Conservation (phyloP, 2,113 vertebrate species). For the Hucho hucho region DNA sequence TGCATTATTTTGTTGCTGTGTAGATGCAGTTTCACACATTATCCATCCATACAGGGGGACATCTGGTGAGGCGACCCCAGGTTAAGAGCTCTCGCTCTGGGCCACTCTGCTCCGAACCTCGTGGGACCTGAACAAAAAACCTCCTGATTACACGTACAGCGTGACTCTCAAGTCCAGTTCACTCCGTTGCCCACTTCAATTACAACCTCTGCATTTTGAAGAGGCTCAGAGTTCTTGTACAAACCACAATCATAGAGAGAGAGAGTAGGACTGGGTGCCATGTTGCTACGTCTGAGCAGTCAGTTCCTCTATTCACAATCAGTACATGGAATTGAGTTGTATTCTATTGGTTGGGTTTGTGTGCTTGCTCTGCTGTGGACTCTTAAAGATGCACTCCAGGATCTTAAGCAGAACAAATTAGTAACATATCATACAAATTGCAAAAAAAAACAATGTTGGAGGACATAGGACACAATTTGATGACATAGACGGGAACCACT, state of each 20-base stretch:
- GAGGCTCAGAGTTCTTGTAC: slow-evolving; percentile 3
- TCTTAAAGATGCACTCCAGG: too few relatives aligned
- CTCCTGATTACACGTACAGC: not conserved
- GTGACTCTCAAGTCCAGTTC: not conserved
- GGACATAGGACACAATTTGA: too few relatives aligned
- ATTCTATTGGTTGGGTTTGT: not conserved
- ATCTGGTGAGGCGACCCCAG: not conserved
- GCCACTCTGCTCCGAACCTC: not conserved
- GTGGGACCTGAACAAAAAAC: not conserved
- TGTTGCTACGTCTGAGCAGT: slow-evolving; percentile 40
- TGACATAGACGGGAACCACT: too few relatives aligned
- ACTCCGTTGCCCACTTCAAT: slow-evolving; percentile 1
- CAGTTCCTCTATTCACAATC: not conserved
- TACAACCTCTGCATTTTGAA: slow-evolving; percentile 5
- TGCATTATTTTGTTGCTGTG: slow-evolving; percentile 34
- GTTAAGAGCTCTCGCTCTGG: not conserved
- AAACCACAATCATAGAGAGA: slow-evolving; percentile 27
- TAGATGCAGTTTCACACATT: slow-evolving; percentile 6
- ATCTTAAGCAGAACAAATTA: too few relatives aligned
- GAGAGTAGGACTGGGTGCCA: slow-evolving; percentile 46
- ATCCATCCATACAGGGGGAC: slow-evolving; percentile 19
- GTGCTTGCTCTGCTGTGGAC: too few relatives aligned
- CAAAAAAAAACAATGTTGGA: too few relatives aligned
- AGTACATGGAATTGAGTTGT: not conserved
- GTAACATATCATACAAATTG: too few relatives aligned